Evolutionary conservation across 1,140 invertebrate species (phyloP), one percentile per base, ranked within the genome.

Genomic region (Steinernema feltiae): DNA sequence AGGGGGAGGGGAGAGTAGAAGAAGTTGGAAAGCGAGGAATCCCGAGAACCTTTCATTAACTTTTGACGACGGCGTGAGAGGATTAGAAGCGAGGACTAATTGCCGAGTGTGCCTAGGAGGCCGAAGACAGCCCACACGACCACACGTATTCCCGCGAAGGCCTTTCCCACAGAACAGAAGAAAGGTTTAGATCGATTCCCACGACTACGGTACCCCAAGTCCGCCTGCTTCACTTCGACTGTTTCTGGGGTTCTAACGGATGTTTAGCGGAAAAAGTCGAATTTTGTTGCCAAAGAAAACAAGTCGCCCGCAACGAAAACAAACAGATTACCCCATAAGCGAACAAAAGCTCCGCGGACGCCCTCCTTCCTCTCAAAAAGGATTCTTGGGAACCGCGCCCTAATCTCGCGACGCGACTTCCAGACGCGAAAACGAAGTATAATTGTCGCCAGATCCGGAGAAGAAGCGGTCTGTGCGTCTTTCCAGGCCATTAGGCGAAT

Each of bases 31-130:
- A 63, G 53, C 3, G 15, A 27, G 24, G 53, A 63, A 63, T 63
- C 53, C 53, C 53, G 53, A 63, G 53, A 63, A 63, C 53, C 53
- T 63, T 63, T 63, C 53, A 63, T 63, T 63, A 63, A 63, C 53
- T 63, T 27, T 27, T 27, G 53, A 27, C 12, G 53, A 63, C 53
- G 24, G 53, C 53, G 53, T 63, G 53, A 63, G 53, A 63, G 53
- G 53, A 63, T 63, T 63, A 63, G 53, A 63, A 27, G 24, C 53
- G 24, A 15, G 15, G 53, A 63, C 53, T 63, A 63, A 63, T 63
- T 63, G 53, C 53, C 53, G 15, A 15, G 53, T 63, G 53, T 3
- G 7, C 12, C 15, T 3, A 27, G 24, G 53, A 15, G 53, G 7
- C 53, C 53, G 53, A 15, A 27, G 15, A 15, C 53, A 21, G 35